Conservation (phyloP, 2,113 vertebrate species). For the Brienomyrus brachyistius region DNA sequence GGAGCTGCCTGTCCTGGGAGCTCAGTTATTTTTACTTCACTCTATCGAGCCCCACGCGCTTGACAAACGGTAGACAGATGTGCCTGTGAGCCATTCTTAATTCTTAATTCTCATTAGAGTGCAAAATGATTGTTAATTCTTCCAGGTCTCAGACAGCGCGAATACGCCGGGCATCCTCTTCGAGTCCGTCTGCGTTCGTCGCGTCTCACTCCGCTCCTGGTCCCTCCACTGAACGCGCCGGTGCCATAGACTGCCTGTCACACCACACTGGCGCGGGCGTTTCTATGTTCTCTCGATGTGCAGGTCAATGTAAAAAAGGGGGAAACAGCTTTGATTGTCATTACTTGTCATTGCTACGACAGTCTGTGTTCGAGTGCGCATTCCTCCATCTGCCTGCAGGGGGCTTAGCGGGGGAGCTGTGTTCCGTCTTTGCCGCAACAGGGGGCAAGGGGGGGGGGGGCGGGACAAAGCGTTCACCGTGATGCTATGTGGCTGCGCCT, state of each 20-base stretch:
- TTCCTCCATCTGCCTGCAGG: background rate
- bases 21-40: background rate
- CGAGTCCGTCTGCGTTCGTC: too few species aligned
- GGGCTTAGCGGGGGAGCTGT: background rate
- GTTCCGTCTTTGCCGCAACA: background rate
- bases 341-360: background rate
- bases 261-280: background rate
- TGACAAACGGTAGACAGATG: background rate
- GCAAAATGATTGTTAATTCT: too few species aligned
- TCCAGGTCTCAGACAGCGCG: background rate
- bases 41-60: background rate
- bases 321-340: conserved; percentile 19
- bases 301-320: background rate
- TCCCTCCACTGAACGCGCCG: background rate
- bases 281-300: background rate
- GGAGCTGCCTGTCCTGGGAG: background rate
- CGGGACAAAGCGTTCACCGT: background rate
- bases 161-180: too few species aligned
- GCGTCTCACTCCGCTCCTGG: background rate
- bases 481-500: background rate
- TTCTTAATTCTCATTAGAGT: too few species aligned
- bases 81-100: background rate
- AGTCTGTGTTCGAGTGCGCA: background rate
- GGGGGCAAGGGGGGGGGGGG: background rate
- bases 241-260: background rate